Base-by-base conservation (phyloP, 2,113 vertebrate species). In the Ranitomeya variabilis region DNA sequence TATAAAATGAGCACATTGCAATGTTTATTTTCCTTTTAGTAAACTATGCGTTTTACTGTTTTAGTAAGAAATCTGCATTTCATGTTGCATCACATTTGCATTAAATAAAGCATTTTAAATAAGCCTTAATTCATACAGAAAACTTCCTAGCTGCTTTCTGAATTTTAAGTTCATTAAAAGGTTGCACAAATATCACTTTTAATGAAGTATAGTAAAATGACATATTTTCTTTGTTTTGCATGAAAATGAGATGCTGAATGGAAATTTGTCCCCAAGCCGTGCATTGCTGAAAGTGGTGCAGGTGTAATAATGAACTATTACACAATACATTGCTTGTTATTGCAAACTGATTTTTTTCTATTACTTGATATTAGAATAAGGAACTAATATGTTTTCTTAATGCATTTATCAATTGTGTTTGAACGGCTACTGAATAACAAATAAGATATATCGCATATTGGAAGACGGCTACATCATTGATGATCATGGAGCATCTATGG, bases 151-250 rank as follows among this genome's bases (percentile, higher is more conserved):
- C 31, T 80, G 5, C 78, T 57, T 80, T 80, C 6, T 31, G 11
- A 71, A 21, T 51, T 66, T 45, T 67, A 16, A n/a, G 67, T 54
- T 67, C 62, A 83, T 83, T 83, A 83, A 83, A 83, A 83, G 62
- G 5, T n/a, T 62, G 19, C 19, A 66, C 18, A 45, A 37, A 64
- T 82, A 26, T 82, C n/a, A 66, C 81, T 83, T 83, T 83, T 67
- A 83, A 52, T 83, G 62, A 51, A 51, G 16, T 51, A n/a, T 16
- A 64, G 45, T 66, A 66, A 82, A 82, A 60, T 45, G 16, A 6
- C 62, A 21, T 62, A 11, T 18, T 82, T 12, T 55, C 10, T 62
- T 64, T 64, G 1, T 66, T 66, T 51, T 66, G 60, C 60, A 66
- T 82, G 60, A 11, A 64, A 37, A 81, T 37, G 8, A 64, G 4